Evolutionary conservation across 2,888 invertebrate genomes (phyloP), one percentile per base, ranked within the genome.

Genomic region (Acronicta alni): DNA sequence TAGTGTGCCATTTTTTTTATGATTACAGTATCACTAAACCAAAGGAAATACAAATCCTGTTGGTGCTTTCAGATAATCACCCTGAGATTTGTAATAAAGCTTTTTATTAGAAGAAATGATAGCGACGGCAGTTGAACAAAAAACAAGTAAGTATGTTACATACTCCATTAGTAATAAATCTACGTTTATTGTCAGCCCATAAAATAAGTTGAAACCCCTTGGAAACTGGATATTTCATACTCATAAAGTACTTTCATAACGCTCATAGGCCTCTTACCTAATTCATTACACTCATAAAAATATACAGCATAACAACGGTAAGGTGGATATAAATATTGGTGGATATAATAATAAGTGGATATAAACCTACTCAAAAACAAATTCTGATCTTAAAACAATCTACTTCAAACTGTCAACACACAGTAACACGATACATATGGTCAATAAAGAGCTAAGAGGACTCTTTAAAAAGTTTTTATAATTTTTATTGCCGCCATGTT

Each of bases 401-500:
- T 51, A 69, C 80, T 72, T 55, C 47, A 57, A 57, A 59, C 67
- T 84, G 84, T 84, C 86, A 80, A 76, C 74, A 66, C 60, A 54
- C 39, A 52, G 77, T 69, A 82, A 89, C 82, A 80, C 77, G 78
- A 82, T 81, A 84, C 89, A 87, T 86, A 89, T 84, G 90, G 89
- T 88, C 89, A 87, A 84, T 85, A 84, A 84, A 85, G 57, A 55
- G 79, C 65, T 55, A 67, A 67, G 69, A 75, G 66, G 74, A 76
- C 67, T 77, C 58, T 80, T 86, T 84, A 81, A 77, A 82, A 70
- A 66, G 75, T 82, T 86, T 87, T 87, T 82, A 77, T 76, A 69
- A 64, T 64, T 65, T 79, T 79, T 79, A 77, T 74, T 58, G 57
- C 63, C 45, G 38, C 49, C 71, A 52, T 69, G 70, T 62, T 73